phyloP scores from a whole-genome alignment of 2,888 invertebrate species.

The Esperia sulphurella region DNA sequence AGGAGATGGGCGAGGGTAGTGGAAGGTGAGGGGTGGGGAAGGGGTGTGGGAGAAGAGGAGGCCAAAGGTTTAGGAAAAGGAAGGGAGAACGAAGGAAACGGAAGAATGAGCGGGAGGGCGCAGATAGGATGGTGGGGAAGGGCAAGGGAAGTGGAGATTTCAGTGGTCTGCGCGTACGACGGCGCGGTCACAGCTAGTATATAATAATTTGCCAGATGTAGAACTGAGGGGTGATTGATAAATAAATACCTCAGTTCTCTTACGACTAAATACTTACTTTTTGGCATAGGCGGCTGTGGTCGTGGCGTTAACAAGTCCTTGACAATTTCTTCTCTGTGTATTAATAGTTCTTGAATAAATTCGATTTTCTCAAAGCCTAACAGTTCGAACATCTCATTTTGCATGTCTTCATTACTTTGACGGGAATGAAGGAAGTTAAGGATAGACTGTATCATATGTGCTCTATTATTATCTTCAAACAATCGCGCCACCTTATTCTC shows the following conservation, averaged over 20 bases:
- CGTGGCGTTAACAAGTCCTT: slow-evolving; percentile 44
- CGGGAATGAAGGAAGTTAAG: slow-evolving; percentile 80
- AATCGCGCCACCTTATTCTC: slow-evolving; percentile 70
- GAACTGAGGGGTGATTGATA: background rate
- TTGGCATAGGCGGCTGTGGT: slow-evolving; percentile 49
- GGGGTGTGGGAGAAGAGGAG: too few species aligned
- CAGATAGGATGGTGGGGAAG: too few species aligned
- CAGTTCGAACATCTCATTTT: slow-evolving; percentile 92
- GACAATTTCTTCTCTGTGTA: slow-evolving; percentile 80
- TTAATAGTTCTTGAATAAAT: slow-evolving; percentile 83
- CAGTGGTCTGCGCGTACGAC: too few species aligned
- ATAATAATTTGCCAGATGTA: too few species aligned
- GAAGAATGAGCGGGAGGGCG: too few species aligned
- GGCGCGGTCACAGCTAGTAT: too few species aligned
- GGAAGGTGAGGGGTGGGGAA: too few species aligned
- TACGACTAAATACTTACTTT: slow-evolving; percentile 40
- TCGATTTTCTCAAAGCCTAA: slow-evolving; percentile 93
- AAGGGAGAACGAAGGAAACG: too few species aligned
- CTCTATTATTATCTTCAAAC: slow-evolving; percentile 50
- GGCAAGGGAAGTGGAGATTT: too few species aligned
- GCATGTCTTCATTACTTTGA: slow-evolving; percentile 83
- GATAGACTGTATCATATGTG: slow-evolving; percentile 80
- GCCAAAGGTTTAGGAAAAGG: too few species aligned
- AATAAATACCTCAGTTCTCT: too few species aligned
- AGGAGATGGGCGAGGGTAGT: too few species aligned